phyloP scores from a whole-genome alignment of 2,797 vertebrate species.

The Aphelocoma californica region DNA sequence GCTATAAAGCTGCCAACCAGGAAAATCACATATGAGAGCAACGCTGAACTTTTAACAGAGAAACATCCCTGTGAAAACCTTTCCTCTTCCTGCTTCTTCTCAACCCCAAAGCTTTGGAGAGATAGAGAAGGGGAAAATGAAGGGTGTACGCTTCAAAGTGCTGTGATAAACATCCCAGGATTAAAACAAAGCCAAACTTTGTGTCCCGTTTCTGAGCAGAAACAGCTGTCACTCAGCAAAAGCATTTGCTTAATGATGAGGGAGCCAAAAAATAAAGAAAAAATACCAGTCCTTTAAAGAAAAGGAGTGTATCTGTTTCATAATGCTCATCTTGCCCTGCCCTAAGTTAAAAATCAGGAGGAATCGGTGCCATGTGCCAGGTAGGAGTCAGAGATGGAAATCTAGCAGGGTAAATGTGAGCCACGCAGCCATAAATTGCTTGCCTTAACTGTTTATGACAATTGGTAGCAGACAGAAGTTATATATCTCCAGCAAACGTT shows the following conservation, averaged over 20 bases:
- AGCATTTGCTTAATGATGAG: not conserved
- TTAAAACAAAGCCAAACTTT: slow-evolving; percentile 45
- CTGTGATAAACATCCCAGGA: slow-evolving; percentile 54
- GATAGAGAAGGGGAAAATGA: slow-evolving; percentile 36
- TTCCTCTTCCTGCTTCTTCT: slow-evolving; percentile 54
- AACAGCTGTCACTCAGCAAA: slow-evolving; percentile 57
- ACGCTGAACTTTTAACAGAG: slow-evolving; percentile 26
- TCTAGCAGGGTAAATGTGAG: not conserved
- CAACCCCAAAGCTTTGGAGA: slow-evolving; percentile 29
- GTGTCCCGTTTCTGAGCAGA: slow-evolving; percentile 32
- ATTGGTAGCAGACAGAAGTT: slow-evolving; percentile 52
- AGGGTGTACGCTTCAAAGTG: not conserved
- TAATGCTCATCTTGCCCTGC: not conserved
- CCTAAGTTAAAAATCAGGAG: not conserved
- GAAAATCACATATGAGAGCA: slow-evolving; percentile 28
- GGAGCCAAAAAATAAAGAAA: not conserved
- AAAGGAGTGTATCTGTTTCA: not conserved
- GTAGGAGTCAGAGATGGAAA: slow-evolving; percentile 18
- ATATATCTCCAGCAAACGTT: not conserved
- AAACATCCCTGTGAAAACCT: slow-evolving; percentile 46
- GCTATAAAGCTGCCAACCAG: slow-evolving; percentile 64
- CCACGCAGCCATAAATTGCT: not conserved
- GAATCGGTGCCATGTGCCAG: not conserved
- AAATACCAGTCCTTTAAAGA: not conserved
- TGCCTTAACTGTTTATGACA: slow-evolving; percentile 39